A percentile compares a stretch with the other conserved stretches of the same genome.
Conservation (phyloP, 2,113 vertebrate species). For the Heterotis niloticus region DNA sequence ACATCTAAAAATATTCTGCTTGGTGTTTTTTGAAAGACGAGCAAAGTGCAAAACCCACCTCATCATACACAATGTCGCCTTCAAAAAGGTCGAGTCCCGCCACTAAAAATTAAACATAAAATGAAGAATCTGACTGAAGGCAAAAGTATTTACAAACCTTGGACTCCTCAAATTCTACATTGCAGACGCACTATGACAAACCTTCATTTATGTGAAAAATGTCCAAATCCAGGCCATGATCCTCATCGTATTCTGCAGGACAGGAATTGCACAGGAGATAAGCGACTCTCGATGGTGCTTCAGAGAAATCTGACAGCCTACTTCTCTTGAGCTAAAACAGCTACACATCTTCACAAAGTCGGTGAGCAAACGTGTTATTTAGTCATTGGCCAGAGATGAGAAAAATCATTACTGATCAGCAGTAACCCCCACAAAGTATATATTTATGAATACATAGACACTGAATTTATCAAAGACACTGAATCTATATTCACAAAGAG, state of each 20-base stretch:
- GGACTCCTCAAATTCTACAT: too few relatives aligned
- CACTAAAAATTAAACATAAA: conserved; percentile 49
- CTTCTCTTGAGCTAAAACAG: too few relatives aligned
- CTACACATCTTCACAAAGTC: too few relatives aligned
- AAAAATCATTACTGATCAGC: not conserved
- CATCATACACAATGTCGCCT: conserved; percentile 70
- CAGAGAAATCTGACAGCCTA: too few relatives aligned
- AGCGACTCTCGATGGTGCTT: too few relatives aligned
- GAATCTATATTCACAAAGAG: too few relatives aligned
- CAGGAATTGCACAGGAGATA: conserved; percentile 43
- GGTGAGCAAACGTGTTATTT: too few relatives aligned
- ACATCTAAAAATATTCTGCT: too few relatives aligned
- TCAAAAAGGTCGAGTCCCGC: conserved; percentile 76
- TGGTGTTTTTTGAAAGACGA: not conserved
- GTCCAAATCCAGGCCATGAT: conserved; percentile 72
- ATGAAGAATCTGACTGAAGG: not conserved
- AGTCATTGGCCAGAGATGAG: not conserved
- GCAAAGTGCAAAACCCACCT: conserved; percentile 57
- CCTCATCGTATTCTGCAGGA: conserved; percentile 68
- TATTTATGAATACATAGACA: too few relatives aligned
- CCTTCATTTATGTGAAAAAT: conserved; percentile 82
- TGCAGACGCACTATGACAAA: conserved; percentile 34
- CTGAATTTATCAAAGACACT: too few relatives aligned
- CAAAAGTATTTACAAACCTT: too few relatives aligned
- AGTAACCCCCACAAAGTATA: too few relatives aligned